Base-by-base conservation (phyloP, 1,140 invertebrate genomes). In the Catajapyx aquilonaris region DNA sequence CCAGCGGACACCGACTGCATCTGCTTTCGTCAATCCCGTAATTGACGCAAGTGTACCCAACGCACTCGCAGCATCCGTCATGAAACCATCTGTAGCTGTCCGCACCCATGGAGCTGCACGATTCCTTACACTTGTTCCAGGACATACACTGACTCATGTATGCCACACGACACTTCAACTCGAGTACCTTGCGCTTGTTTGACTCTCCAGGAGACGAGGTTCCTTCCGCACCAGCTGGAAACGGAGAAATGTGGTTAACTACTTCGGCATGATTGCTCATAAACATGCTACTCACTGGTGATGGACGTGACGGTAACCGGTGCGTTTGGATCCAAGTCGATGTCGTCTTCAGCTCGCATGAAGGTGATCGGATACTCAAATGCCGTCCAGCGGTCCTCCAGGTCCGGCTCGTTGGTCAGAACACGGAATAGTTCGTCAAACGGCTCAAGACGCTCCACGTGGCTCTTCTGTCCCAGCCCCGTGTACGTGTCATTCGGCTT, bases 11-110 rank as follows among this genome's bases (percentile, higher is more conserved):
- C 19, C 19, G 20, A 11, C 7, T 28, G 54, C 57, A 77, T 60
- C 69, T 64, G 48, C 71, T 85, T 49, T 88, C 81, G 49, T 86
- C 83, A 37, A 88, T 80, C 3, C 88, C 88, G 59, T 90, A 91
- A 53, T 88, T 85, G 25, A 87, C 69, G 54, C 87, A 94, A 31
- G 73, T 77, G 37, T 77, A 69, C 2, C 87, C 85, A 38, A 94
- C 69, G 56, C 88, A 94, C 54, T 94, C 81, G 56, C 88, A 94
- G 50, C 88, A 94, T 2, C 85, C 87, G 54, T 91, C 81, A 54
- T 91, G 85, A 57, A 94, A 94, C 84, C 84, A 90, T 52, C 87
- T 66, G 54, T 70, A 83, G 55, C 71, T 71, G 10, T 64, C 59
- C 5, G 73, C 71, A 18, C 76, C 76, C 68, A 76, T 78, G 1